Evolutionary conservation across 2,797 vertebrate species (phyloP).

Genomic region (Champsocephalus esox): DNA sequence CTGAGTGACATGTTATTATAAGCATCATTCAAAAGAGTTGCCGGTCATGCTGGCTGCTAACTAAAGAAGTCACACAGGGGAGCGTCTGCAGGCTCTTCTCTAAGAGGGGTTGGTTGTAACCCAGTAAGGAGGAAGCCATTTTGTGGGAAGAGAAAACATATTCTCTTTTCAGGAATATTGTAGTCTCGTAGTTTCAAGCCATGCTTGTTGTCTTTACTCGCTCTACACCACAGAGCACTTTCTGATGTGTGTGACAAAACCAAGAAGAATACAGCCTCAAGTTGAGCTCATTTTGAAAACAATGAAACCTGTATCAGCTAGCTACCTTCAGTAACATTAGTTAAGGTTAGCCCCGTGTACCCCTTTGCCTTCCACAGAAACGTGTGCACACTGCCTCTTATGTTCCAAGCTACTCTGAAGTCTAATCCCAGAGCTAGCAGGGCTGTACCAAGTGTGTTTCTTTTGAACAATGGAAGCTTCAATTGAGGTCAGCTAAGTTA

Average conservation of each 20-base stretch:
- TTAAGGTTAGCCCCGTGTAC: not conserved
- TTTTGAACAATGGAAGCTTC: no score
- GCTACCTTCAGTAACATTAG: not conserved
- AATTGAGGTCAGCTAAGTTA: no score
- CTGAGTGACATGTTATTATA: constrained; percentile 11
- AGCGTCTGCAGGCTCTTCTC: not conserved
- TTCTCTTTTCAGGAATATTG: not conserved
- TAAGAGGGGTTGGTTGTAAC: not conserved
- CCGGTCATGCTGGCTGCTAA: constrained; percentile 38
- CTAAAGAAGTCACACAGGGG: not conserved
- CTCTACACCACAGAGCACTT: not conserved
- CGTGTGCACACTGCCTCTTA: not conserved
- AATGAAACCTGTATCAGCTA: not conserved
- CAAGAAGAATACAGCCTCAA: not conserved
- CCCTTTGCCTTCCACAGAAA: not conserved
- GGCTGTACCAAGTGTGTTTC: no score
- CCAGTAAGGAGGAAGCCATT: not conserved
- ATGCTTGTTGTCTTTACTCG: not conserved
- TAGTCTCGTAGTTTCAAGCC: not conserved
- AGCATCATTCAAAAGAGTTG: constrained; percentile 25
- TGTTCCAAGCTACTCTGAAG: not conserved
- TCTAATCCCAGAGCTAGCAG: not conserved
- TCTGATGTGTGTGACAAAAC: constrained; percentile 1
- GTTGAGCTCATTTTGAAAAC: constrained; percentile 1
- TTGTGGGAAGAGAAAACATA: not conserved